Conservation (phyloP, 2,888 invertebrate genomes). For the Metallyticus violacea region DNA sequence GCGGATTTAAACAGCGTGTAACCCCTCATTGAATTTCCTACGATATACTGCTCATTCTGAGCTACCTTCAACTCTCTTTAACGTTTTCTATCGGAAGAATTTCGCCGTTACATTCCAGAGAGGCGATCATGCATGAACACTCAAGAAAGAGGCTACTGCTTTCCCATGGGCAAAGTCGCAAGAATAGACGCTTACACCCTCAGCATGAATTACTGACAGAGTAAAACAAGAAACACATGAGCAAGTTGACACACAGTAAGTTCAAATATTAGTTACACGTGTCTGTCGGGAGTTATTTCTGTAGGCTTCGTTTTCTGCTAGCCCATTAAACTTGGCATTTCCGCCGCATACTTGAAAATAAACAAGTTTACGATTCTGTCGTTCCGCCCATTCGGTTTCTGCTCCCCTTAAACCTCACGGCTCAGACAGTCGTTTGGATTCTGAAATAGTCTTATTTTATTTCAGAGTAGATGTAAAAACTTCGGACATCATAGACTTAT, state of each 20-base stretch:
- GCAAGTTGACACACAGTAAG: neutral
- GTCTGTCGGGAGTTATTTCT: neutral
- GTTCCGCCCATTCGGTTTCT: neutral
- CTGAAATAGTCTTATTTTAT: neutral
- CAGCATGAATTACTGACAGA: neutral
- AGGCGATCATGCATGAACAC: neutral
- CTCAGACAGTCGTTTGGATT: neutral
- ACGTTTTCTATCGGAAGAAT: neutral
- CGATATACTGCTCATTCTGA: too few relatives aligned
- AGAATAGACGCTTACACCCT: neutral
- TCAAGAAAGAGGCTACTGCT: neutral
- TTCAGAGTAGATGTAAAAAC: neutral
- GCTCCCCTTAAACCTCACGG: neutral
- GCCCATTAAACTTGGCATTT: neutral
- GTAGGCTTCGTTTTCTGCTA: neutral
- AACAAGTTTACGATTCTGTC: neutral
- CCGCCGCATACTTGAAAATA: neutral
- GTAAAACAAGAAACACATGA: neutral
- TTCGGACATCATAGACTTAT: too few relatives aligned
- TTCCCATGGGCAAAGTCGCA: neutral
- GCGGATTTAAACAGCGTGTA: too few relatives aligned
- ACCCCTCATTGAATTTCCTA: too few relatives aligned
- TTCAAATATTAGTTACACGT: neutral
- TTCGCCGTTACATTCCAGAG: neutral
- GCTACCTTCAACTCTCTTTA: too few relatives aligned